Evolutionary conservation across 64 coral and sea anemone species (phyloP).

Genomic region (Platygyra sinensis): DNA sequence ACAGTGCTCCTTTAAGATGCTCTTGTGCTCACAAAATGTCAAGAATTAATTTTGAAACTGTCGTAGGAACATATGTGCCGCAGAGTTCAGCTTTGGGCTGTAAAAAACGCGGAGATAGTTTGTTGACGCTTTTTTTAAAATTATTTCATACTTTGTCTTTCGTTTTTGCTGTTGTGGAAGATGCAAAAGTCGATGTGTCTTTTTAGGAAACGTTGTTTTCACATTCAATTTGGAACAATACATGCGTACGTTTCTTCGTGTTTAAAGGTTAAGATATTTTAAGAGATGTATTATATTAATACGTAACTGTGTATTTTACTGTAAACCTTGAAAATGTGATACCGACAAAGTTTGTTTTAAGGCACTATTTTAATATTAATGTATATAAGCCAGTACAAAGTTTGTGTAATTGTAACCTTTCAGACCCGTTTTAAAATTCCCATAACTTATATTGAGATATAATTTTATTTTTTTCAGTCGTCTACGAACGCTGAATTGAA

Average conservation of each 20-base stretch:
- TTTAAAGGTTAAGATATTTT: not conserved
- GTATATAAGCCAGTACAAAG: not conserved
- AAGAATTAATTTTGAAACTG: not conserved
- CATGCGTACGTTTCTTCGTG: not conserved
- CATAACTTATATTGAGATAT: not conserved
- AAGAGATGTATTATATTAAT: constrained; percentile 27
- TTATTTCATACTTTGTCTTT: too few relatives aligned
- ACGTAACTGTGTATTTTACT: not conserved
- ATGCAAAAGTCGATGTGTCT: not conserved
- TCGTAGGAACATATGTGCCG: not conserved
- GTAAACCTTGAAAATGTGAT: not conserved
- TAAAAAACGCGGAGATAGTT: too few relatives aligned
- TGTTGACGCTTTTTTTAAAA: too few relatives aligned
- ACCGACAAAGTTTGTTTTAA: not conserved
- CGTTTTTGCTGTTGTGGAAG: too few relatives aligned
- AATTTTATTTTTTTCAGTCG: constrained; percentile 5
- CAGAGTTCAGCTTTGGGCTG: not conserved
- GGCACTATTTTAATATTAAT: not conserved
- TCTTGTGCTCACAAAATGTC: not conserved
- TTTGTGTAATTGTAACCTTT: not conserved
- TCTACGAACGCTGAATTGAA: not conserved
- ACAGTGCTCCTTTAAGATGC: too few relatives aligned
- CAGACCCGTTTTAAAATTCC: not conserved
- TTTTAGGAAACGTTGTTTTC: not conserved
- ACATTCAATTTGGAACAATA: not conserved